Evolutionary conservation across 2,113 vertebrate species (phyloP), one percentile per base, ranked within the genome.

Genomic region (Oncorhynchus nerka): DNA sequence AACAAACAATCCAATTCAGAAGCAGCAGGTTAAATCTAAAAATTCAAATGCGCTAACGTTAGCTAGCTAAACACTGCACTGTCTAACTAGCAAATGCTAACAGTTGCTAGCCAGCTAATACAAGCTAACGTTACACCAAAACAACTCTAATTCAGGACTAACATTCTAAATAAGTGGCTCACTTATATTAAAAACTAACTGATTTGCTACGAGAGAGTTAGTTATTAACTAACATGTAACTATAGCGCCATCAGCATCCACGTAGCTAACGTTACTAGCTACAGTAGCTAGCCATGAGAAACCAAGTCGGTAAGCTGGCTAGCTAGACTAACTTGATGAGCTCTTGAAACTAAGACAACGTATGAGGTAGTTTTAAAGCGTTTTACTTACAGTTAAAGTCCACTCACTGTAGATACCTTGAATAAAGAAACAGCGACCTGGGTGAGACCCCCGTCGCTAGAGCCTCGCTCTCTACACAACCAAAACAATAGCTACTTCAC

Each of bases 361-460:
- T 24, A 26, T 64, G 1, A 11, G 3, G 26, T 30, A 67, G 65
- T 67, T 62, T 62, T 70, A 26, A 70, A 49, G 22, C 45, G 39
- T 70, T 20, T 82, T 83, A 94, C 97, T 95, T 86, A 99, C 97
- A 95, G 96, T 93, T 88, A 95, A 93, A 94, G 92, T 91, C 95
- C 96, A 95, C 96, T 95, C 96, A 95, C 96, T 95, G 92, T 95
- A 83, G 83, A 83, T 82, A 87, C 79, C 74, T 72, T 81, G 83
- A 85, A 86, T 80, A 81, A 89, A 90, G 82, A 85, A 84, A 81
- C 78, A 77, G 89, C 89, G 92, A 88, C 86, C 83, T 83, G 91
- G 85, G 85, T 91, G 75, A 94, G 91, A 93, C 88, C 91, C 91
- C 92, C 87, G 91, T 93, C 91, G 90, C 91, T 94, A 81, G 75